Evolutionary conservation across 92 coral and sea anemone genomes (phyloP), one percentile per base, ranked within the genome.

Genomic region (Scolanthus callimorphus): DNA sequence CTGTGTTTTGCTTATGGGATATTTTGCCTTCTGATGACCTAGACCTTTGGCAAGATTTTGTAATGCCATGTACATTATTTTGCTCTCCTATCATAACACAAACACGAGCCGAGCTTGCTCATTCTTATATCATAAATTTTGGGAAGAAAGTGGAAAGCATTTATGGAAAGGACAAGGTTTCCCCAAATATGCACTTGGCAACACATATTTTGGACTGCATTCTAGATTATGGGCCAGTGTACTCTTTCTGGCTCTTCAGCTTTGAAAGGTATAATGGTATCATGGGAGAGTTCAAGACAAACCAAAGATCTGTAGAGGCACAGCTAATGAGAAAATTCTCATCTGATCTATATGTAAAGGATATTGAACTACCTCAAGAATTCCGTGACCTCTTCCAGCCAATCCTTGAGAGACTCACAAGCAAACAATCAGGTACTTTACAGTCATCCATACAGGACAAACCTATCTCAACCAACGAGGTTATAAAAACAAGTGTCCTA

Each of bases 171-270:
- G 51, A 60, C 43, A 67, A 26, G 3, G 82, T 72, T 29, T 80
- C 78, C 49, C 88, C 81, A 8, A 85, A 85, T n/a, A 85, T 85
- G 81, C 91, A 84, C 50, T 80, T 84, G 3, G 67, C 72, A 15
- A 73, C 66, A 0, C 95, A 85, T 29, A 52, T 85, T 17, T 29
- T 70, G 20, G 94, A 85, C 17, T 75, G 84, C 17, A 62, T 76
- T n/a, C 15, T 74, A 9, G 84, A 85, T n/a, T 75, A 17, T 74
- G 87, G 83, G 0, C 87, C 92, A 11, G 80, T 85, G 2, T 80
- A 85, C 38, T 60, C 84, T 10, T 85, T 80, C 39, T 85, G 81
- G 94, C 29, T 79, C 15, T 85, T 83, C 24, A 77, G 84, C 38
- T 83, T 77, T 67, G 90, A 83, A 31, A 23, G 85, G 21, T 83